Evolutionary conservation across 2,797 vertebrate genomes (phyloP).

Genomic region (Alexandromys oeconomus): DNA sequence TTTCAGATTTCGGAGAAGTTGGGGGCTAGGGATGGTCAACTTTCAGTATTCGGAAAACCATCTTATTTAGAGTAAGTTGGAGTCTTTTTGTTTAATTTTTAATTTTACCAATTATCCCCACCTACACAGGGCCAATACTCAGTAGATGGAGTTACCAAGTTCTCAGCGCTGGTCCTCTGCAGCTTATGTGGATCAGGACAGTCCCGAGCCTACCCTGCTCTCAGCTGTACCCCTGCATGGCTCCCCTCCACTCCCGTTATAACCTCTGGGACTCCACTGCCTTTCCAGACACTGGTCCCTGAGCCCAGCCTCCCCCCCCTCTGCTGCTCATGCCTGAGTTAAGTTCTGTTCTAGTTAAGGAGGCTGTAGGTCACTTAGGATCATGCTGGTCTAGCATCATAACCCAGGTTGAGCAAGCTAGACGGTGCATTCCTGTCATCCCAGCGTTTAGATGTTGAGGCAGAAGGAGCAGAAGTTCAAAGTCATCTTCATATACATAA

Average conservation of each 20-base stretch:
- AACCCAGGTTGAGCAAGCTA: not conserved
- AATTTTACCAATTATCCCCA: not conserved
- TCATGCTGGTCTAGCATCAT: not conserved
- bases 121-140: not conserved
- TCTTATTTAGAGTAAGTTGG: not conserved
- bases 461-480: not conserved
- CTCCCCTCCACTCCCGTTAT: not conserved
- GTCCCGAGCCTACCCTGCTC: not conserved
- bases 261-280: not conserved
- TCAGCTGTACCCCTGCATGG: accelerated
- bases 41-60: not conserved
- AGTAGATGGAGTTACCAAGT: not conserved
- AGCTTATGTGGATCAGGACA: not conserved
- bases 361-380: not conserved
- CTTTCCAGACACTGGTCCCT: not conserved
- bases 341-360: not conserved
- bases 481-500: not conserved
- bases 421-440: not conserved
- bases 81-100: not conserved
- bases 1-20: not conserved
- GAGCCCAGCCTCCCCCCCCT: not conserved
- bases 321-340: not conserved
- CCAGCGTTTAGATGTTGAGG: not conserved
- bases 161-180: not conserved
- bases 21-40: not conserved